These are phyloP conservation scores for Leptinotarsa peninsularis DNA, from an alignment of 2,888 invertebrate species.

Conservation along the genomic window DNA sequence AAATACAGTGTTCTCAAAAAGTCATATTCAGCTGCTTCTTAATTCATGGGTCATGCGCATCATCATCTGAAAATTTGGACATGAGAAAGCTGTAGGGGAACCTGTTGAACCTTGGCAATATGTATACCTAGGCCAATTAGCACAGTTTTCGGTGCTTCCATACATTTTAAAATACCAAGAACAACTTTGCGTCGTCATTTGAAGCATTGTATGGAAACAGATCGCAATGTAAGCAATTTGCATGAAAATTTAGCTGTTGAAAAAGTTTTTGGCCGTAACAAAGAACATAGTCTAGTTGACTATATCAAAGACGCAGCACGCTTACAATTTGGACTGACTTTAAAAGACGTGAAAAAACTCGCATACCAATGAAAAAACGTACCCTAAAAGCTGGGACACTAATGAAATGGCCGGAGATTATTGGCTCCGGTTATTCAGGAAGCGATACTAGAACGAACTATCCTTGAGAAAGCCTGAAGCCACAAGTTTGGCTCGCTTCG, in stretches of 20 bases:
- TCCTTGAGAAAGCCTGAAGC: not conserved
- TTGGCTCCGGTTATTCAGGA: not conserved
- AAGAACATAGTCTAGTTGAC: not conserved
- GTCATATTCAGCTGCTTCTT: too few species aligned
- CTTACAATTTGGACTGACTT: not conserved
- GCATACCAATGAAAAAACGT: not conserved
- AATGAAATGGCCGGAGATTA: not conserved
- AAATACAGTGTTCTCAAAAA: too few species aligned
- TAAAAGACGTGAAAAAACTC: not conserved
- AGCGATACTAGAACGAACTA: not conserved
- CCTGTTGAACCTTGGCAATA: too few species aligned
- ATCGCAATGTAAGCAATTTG: not conserved
- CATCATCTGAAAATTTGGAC: too few species aligned
- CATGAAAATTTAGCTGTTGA: not conserved
- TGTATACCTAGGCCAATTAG: too few species aligned
- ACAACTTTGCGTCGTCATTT: not conserved
- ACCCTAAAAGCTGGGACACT: not conserved
- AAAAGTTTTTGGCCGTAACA: not conserved
- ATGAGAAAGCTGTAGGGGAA: too few species aligned
- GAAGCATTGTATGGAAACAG: not conserved
- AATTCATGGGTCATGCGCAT: too few species aligned
- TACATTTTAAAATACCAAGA: not conserved
- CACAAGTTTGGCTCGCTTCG: not conserved
- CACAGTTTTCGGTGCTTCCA: not conserved
- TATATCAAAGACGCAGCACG: not conserved